These are phyloP conservation scores for Drosophila hamatofila DNA, from an alignment of 2,888 invertebrate species.

Conservation along the genomic window DNA sequence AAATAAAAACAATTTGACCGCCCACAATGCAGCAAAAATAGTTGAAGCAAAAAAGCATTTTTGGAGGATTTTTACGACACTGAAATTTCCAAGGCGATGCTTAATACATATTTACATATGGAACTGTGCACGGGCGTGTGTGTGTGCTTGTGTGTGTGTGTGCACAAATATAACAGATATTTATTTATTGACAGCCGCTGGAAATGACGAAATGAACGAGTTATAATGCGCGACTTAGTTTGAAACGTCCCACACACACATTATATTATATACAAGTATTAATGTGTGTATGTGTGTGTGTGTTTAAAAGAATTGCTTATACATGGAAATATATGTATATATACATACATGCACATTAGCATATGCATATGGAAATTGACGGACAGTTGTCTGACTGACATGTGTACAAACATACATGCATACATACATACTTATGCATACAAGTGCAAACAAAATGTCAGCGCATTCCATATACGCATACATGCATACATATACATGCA, in stretches of 20 bases:
- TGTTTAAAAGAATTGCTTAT: conserved; percentile 23
- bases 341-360: conserved; percentile 9
- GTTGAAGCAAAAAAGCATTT: conserved; percentile 31
- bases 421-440: neutral
- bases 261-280: conserved; percentile 7
- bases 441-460: conserved; percentile 2
- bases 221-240: conserved; percentile 74
- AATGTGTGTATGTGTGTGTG: neutral
- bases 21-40: conserved; percentile 39
- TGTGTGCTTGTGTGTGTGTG: conserved; percentile 15
- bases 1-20: conserved; percentile 29
- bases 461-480: neutral
- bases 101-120: conserved; percentile 61
- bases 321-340: conserved; percentile 1
- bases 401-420: conserved; percentile 1
- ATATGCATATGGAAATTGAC: conserved; percentile 36
- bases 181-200: conserved; percentile 68
- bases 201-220: conserved; percentile 74
- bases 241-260: conserved; percentile 49
- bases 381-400: conserved; percentile 22
- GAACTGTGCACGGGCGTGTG: conserved; percentile 4
- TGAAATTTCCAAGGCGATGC: conserved; percentile 57
- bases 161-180: conserved; percentile 56
- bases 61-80: conserved; percentile 65
- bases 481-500: neutral